Percentiles rank a stretch among this genome's conserved stretches.
phyloP scores from a whole-genome alignment of 2,797 vertebrate genomes.

The Alcedo quadribrachys region DNA sequence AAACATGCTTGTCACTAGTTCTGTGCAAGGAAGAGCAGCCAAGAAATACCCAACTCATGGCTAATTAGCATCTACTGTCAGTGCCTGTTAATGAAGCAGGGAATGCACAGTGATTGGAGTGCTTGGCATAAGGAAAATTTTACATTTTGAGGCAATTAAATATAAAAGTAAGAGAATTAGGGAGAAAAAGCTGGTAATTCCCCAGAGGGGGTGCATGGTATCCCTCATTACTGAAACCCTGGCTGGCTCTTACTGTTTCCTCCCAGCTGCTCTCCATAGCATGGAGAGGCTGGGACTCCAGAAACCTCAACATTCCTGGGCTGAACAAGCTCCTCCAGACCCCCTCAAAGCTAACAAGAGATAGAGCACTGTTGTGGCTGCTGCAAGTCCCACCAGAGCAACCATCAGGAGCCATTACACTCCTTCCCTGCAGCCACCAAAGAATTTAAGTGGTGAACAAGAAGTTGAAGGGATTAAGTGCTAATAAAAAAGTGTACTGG shows the following conservation, averaged over 20 bases:
- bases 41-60: not conserved
- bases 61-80: not conserved
- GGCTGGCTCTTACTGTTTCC: not conserved
- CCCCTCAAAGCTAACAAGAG: not conserved
- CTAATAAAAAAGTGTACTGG: not conserved
- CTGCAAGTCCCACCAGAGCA: not conserved
- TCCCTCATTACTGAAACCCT: not conserved
- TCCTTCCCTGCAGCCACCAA: not conserved
- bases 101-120: not conserved
- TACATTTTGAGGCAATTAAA: not conserved
- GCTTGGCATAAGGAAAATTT: not conserved
- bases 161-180: not conserved
- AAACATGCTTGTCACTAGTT: not conserved
- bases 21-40: constrained; percentile 8
- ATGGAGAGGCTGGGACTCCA: not conserved
- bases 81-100: not conserved
- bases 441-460: not conserved
- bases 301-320: not conserved
- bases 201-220: not conserved
- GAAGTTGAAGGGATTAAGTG: not conserved
- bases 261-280: not conserved
- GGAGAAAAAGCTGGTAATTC: not conserved
- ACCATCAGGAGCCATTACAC: not conserved
- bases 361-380: not conserved
- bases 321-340: not conserved